A percentile compares a stretch with the other conserved stretches of the same genome.
Conservation (phyloP, 2,888 invertebrate genomes). For the Anthrax anthrax region DNA sequence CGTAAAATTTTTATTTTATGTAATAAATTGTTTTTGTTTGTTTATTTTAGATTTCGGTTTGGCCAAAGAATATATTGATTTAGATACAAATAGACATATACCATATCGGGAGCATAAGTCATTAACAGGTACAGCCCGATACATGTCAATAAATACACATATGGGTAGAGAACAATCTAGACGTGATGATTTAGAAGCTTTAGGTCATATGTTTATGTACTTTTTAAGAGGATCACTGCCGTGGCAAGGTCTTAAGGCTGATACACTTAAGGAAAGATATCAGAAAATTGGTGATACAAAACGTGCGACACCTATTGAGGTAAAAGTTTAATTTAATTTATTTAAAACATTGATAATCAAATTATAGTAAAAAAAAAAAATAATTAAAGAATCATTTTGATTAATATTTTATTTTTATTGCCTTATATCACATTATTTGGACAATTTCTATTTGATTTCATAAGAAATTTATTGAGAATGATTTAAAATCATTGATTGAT, state of each 20-base stretch:
- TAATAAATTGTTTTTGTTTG: background rate
- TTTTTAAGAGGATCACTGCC: conserved; percentile 98
- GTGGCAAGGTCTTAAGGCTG: conserved; percentile 99
- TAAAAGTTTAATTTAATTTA: conserved; percentile 27
- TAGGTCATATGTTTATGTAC: conserved; percentile 99
- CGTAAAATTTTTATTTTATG: conserved; percentile 1
- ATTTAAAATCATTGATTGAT: too few relatives aligned
- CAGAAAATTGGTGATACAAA: conserved; percentile 99
- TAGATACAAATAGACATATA: conserved; percentile 99
- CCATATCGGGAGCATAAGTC: conserved; percentile 99
- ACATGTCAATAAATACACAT: conserved; percentile 99
- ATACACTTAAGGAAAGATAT: conserved; percentile 97
- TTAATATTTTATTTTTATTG: background rate
- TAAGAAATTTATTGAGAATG: too few relatives aligned
- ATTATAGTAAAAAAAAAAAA: too few relatives aligned
- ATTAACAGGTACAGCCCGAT: conserved; percentile 97
- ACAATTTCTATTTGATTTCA: too few relatives aligned
- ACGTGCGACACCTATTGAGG: conserved; percentile 95
- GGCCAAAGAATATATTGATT: conserved; percentile 99
- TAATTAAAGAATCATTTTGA: background rate
- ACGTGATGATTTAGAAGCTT: conserved; percentile 96
- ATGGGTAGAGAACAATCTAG: conserved; percentile 99
- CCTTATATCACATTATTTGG: too few relatives aligned
- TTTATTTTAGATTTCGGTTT: conserved; percentile 85
- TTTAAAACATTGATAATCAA: too few relatives aligned